A percentile compares a stretch with the other conserved stretches of the same genome.
Evolutionary conservation across 2,888 invertebrate species (phyloP).

Genomic region (Brenthis ino): DNA sequence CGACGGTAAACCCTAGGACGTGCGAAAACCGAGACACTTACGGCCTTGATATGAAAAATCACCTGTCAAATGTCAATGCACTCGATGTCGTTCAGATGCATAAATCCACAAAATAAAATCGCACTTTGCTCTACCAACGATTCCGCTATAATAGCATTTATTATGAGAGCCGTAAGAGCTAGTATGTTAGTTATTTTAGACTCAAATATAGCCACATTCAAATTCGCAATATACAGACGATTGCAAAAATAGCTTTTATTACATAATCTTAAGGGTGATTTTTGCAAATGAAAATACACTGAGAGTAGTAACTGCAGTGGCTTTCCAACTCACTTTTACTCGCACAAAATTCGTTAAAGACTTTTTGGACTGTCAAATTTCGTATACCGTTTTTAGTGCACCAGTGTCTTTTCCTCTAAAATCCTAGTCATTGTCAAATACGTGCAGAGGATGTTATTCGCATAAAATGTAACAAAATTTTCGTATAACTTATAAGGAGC

Average conservation of each 20-base stretch:
- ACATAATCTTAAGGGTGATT: background rate
- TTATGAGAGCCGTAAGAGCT: conserved; percentile 19
- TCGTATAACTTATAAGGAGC: no score
- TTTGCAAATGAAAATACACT: conserved; percentile 6
- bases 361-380: conserved; percentile 24
- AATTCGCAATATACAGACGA: background rate
- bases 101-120: conserved; percentile 29
- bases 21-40: no score
- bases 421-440: background rate
- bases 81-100: conserved; percentile 25
- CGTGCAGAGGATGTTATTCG: no score
- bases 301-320: conserved; percentile 22
- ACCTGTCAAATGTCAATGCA: conserved; percentile 29
- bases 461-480: no score
- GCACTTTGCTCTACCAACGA: conserved; percentile 6
- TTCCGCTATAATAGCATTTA: conserved; percentile 17
- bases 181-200: conserved; percentile 10
- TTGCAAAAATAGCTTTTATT: conserved; percentile 16
- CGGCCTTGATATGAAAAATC: background rate
- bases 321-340: conserved; percentile 23
- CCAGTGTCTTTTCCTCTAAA: conserved; percentile 9
- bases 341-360: conserved; percentile 21
- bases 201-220: conserved; percentile 12
- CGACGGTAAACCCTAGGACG: no score
- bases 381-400: background rate